Evolutionary conservation across 1,140 invertebrate species (phyloP), one percentile per base, ranked within the genome.

Genomic region (Pogonomyrmex californicus): DNA sequence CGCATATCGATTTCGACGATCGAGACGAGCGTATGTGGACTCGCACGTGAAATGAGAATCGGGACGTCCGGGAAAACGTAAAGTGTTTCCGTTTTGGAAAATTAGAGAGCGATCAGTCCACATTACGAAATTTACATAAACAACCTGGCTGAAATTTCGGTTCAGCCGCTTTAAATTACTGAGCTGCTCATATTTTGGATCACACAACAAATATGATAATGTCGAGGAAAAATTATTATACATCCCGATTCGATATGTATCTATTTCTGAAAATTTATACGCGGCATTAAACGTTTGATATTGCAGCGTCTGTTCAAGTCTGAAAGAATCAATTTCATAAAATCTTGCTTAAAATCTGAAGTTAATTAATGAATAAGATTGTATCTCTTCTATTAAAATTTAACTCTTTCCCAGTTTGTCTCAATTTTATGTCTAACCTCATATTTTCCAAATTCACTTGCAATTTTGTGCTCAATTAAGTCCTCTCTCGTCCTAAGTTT

Each of bases 1-100:
- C 49, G 30, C 12, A 12, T 75, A 86, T 86, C 60, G 82, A 86
- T 86, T 70, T 68, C 83, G 41, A 17, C 58, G 23, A 23, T 23
- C 23, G 60, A 47, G 33, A 62, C 47, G 12, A 58, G 17, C 63
- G 12, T 73, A 47, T 58, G 17, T 38, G n/a, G 51, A 23, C 36
- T 56, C 38, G 3, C 14, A 70, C 10, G 17, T 54, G 10, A 51
- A 2, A 71, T 5, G 65, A 23, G 23, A 23, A 23, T 23, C 23
- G 9, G 17, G 14, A 41, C 5, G 41, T 30, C n/a, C n/a, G 38
- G 23, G 51, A 82, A 82, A 82, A 71, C 51, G 51, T 38, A 82
- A 81, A 81, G 30, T 58, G 78, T 47, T 71, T 82, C 51, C 65
- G 30, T 36, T 23, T 58, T 47, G 51, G 38, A 66, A 71, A 82